Evolutionary conservation across 2,888 invertebrate genomes (phyloP).

Genomic region (Hedya salicella): DNA sequence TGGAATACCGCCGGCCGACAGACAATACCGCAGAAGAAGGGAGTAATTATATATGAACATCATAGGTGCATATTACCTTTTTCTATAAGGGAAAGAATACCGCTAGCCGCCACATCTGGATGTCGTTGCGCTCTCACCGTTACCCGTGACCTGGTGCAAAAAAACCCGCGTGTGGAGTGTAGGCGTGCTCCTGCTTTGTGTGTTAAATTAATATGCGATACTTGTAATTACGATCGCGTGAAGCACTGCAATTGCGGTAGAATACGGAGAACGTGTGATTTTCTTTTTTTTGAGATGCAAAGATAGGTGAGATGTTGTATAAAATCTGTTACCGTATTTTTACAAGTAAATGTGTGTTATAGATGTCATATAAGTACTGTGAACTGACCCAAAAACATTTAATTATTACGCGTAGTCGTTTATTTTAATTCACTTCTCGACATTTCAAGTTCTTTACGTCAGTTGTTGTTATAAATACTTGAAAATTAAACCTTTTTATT

Average conservation of each 20-base stretch:
- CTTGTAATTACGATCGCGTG: conserved; percentile 67
- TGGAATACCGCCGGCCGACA: not conserved
- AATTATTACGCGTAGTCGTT: too few species aligned
- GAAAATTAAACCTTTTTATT: too few species aligned
- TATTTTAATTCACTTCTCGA: too few species aligned
- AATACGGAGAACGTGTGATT: conserved; percentile 40
- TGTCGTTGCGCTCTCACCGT: conserved; percentile 78
- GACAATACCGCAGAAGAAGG: not conserved
- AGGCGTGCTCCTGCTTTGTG: conserved; percentile 68
- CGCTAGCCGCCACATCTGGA: conserved; percentile 81
- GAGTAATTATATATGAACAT: not conserved
- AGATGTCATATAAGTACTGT: too few species aligned
- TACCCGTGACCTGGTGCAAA: conserved; percentile 68
- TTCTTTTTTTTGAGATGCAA: conserved; percentile 21
- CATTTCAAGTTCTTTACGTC: too few species aligned
- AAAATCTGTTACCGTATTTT: conserved; percentile 16
- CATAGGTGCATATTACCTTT: not conserved
- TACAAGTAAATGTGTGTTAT: not conserved
- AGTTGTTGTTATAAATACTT: too few species aligned
- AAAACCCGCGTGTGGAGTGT: conserved; percentile 59
- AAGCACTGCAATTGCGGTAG: conserved; percentile 34
- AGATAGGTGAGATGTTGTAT: conserved; percentile 1
- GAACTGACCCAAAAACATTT: too few species aligned
- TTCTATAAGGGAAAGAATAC: conserved; percentile 61
- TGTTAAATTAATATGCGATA: conserved; percentile 64